Evolutionary conservation across 2,888 invertebrate species (phyloP), one percentile per base, ranked within the genome.

Genomic region (Drosophila peninsularis): DNA sequence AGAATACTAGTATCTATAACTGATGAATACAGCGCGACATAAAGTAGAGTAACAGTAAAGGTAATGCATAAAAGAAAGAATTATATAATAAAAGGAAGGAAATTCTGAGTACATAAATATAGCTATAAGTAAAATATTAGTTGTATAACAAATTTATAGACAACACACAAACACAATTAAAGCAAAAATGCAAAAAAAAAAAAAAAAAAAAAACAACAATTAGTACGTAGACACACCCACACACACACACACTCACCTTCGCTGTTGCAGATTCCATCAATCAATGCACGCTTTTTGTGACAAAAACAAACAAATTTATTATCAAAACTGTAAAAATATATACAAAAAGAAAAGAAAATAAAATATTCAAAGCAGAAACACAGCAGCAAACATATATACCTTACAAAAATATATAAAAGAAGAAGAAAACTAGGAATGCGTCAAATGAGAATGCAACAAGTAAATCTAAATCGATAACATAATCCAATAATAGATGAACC

Each of bases 401-500:
- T 74, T 83, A 30, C 6, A 7, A 7, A 83, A 42, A 14, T 1
- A 3, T 21, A 13, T 13, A 14, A 5, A 30, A 7, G 1, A 30
- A 17, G 17, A 7, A 1, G 11, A 30, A 74, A 65, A 44, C 54
- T 78, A 73, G 78, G 63, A 75, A 49, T 61, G 71, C 70, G 61
- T 74, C 53, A 54, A 65, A 60, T 61, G 47, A 57, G 17, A 68
- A 67, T 68, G 67, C 67, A 77, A 45, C 56, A 53, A 54, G 58
- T 58, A 74, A 70, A 79, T 74, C 71, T 58, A 71, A 70, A 79
- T 74, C 71, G 71, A 82, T 74, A 79, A 79, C 71, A 83, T 78
- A 75, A 82, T 82, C 88, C 74, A 71, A 83, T 80, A 85, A 85
- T 83, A 88, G 78, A 85, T 74, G 85, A 88, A 58, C 72, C 32